Evolutionary conservation across 2,797 vertebrate species (phyloP), one percentile per base, ranked within the genome.

Genomic region (Muraenolepis orangiensis): DNA sequence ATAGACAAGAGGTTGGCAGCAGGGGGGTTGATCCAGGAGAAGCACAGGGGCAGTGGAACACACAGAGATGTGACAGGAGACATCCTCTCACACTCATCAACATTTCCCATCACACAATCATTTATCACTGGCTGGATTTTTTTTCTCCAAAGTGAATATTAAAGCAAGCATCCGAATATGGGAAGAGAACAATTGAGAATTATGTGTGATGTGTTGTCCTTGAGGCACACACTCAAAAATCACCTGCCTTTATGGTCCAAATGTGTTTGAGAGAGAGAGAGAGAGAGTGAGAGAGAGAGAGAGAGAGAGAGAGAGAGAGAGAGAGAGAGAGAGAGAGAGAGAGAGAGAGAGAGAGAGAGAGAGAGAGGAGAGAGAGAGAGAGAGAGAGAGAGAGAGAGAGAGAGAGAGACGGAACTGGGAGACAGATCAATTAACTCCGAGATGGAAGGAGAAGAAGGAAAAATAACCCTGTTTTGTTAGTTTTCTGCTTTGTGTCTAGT

Each of bases 321-420:
- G 46, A n/a, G 32, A 34, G n/a, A 70, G 28, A 69, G 28, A 38
- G 32, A 66, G 31, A 75, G 46, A 66, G 31, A 69, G 31, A 69
- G 46, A 40, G 31, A 72, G 30, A 74, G 29, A 77, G 23, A 84
- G 66, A 82, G 46, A 51, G 79, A 7, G 77, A 26, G 20, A 57
- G n/a, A 75, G 70, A 31, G 46, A 51, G n/a, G n/a, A 70, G 28
- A 69, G 28, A 38, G 32, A 66, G 31, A 75, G 46, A 66, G 31
- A 69, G 31, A 69, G 46, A 40, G 31, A 72, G 30, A 74, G 29
- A 77, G 23, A 84, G 66, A 82, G 46, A 51, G 79, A 7, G 77
- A 26, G 20, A 57, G n/a, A 75, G 70, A 31, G 46, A 51, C 16
- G n/a, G n/a, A n/a, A n/a, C n/a, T n/a, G n/a, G n/a, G n/a, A 20